Evolutionary conservation across 2,888 invertebrate genomes (phyloP), one percentile per base, ranked within the genome.

Genomic region (Ochropleura leucogaster): DNA sequence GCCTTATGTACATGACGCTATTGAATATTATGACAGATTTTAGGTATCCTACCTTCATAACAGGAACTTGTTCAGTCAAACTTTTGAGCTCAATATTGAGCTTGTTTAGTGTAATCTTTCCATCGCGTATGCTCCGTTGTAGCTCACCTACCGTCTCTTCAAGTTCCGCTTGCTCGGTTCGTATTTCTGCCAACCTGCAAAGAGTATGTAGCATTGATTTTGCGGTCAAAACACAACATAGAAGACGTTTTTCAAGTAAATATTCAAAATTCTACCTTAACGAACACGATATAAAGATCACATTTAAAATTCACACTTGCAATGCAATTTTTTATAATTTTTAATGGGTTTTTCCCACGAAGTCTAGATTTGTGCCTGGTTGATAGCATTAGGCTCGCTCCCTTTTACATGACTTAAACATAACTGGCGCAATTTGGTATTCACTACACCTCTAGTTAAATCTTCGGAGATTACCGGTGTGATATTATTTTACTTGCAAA

Each of bases 71-170:
- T 79, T 95, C 95, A 0, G 88, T 96, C 89, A 91, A 93, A 83
- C 93, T 95, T 80, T 91, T 93, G 68, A 97, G 83, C 72, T 97
- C 95, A 3, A 96, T 90, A 60, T 94, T 94, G 10, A 96, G 88
- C 76, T 95, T 96, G 80, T 93, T 92, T 9, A 96, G 87, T 0
- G 90, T 91, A 0, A 90, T 92, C 59, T 92, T 94, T 2, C 93
- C 93, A 12, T 95, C 94, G 20, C 91, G 90, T 0, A 92, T 89
- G n/a, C 89, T 92, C 0, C 90, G 87, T n/a, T 94, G 94, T 2
- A 95, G 78, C 0, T 90, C 80, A 0, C 84, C 79, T 0, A 94
- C 62, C 0, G 91, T 85, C 5, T 95, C 94, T 82, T 97, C 97
- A n/a, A 96, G 70, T 4, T 83, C 88, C 0, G 87, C 84, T 79